These are phyloP conservation scores for Augochlorella aurata DNA, from an alignment of 2,888 invertebrate genomes.

Conservation along the genomic window DNA sequence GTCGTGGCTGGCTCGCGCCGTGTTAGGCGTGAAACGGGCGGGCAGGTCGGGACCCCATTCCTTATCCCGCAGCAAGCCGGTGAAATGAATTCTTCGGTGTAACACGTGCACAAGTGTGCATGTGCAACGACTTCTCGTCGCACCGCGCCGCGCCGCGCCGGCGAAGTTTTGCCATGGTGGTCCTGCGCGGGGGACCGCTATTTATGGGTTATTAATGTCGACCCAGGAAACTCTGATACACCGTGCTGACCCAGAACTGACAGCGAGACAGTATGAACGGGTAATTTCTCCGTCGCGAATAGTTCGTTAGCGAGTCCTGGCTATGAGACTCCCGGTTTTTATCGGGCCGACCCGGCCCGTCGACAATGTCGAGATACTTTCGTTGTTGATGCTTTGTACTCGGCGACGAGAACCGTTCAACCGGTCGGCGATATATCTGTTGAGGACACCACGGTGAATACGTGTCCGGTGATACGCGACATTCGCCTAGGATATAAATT, in stretches of 20 bases:
- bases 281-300: slow-evolving; percentile 58
- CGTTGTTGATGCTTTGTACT: not conserved
- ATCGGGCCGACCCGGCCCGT: not conserved
- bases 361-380: slow-evolving; percentile 26
- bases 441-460: not conserved
- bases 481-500: not conserved
- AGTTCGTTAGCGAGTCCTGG: slow-evolving; percentile 48
- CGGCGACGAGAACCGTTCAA: not conserved
- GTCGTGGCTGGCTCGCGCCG: slow-evolving; percentile 59
- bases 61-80: slow-evolving; percentile 68
- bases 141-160: slow-evolving; percentile 1
- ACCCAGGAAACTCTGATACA: slow-evolving; percentile 60
- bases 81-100: slow-evolving; percentile 71
- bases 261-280: slow-evolving; percentile 56
- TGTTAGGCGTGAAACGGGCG: slow-evolving; percentile 67
- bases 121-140: not conserved
- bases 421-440: not conserved
- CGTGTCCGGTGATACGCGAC: slow-evolving; percentile 3
- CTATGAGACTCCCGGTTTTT: not conserved
- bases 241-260: slow-evolving; percentile 67
- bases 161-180: slow-evolving; percentile 20
- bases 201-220: slow-evolving; percentile 72
- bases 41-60: slow-evolving; percentile 70
- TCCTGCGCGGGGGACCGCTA: slow-evolving; percentile 45
- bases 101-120: slow-evolving; percentile 46